Base-by-base conservation (phyloP, 2,113 vertebrate genomes). In the Zosterops borbonicus region DNA sequence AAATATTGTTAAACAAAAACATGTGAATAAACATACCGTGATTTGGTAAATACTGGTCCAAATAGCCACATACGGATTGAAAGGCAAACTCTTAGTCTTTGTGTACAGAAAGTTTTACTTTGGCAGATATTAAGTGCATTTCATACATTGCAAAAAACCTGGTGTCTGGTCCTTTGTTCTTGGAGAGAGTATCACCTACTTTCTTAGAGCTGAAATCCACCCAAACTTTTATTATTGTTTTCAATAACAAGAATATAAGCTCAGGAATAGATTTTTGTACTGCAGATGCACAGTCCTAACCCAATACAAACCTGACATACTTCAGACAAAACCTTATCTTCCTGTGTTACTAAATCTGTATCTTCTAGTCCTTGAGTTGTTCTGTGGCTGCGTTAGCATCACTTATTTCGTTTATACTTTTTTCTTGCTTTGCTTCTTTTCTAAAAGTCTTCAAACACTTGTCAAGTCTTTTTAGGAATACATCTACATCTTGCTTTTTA, bases 381-480 rank as follows among this genome's bases (percentile, higher is more conserved):
- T 90, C 95, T 52, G 65, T 86, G 63, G 42, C 77, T 90, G 69
- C 21, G 10, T 81, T 89, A 28, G 55, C 69, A 64, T 58, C 42
- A 59, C 81, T 94, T 69, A 52, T 47, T 85, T 81, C 89, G 79
- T 92, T 70, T 50, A 59, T 50, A 62, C 25, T 47, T 52, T 91
- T 89, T 59, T 87, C 92, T 75, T 94, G 71, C 10, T 39, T 94
- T 96, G 98, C 97, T 94, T 98, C 97, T 97, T 97, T 97, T 33
- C 68, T 94, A 46, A 98, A 87, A 87, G 95, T 89, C 97, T 98
- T 99, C 91, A 99, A 98, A 96, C 99, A 99, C 88, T 99, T 99
- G 90, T 99, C 99, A 5, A 99, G 98, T 90, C 99, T 98, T 96
- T 98, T 99, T 39, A 99, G 91, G 96, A 99, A 99, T 58, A 99